Evolutionary conservation across 2,888 invertebrate genomes (phyloP).

Genomic region (Agonopterix arenella): DNA sequence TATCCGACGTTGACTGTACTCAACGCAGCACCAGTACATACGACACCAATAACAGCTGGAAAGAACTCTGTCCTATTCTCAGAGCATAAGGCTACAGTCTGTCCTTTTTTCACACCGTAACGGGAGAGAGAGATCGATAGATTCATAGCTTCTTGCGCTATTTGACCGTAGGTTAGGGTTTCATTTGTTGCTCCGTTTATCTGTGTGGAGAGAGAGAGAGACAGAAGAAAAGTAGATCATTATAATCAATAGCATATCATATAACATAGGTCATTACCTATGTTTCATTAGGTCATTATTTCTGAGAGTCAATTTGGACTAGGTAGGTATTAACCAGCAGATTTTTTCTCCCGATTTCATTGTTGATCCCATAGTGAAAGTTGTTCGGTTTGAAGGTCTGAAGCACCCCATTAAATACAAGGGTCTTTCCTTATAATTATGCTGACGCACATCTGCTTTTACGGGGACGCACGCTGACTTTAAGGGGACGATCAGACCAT

Average conservation of each 20-base stretch:
- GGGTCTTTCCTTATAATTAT: too few relatives aligned
- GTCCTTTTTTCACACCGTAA: constrained; percentile 50
- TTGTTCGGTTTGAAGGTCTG: too few relatives aligned
- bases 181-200: constrained; percentile 48
- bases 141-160: constrained; percentile 46
- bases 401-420: too few relatives aligned
- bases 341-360: too few relatives aligned
- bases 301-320: too few relatives aligned
- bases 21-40: constrained; percentile 38
- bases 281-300: too few relatives aligned
- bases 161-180: constrained; percentile 30
- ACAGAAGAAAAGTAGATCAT: background rate
- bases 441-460: too few relatives aligned
- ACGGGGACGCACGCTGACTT: too few relatives aligned
- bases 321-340: too few relatives aligned
- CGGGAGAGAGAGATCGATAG: constrained; percentile 50
- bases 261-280: too few relatives aligned
- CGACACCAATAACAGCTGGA: constrained; percentile 36
- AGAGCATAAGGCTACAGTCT: constrained; percentile 44
- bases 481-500: too few relatives aligned
- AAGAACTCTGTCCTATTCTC: constrained; percentile 51
- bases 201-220: constrained; percentile 24
- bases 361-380: too few relatives aligned
- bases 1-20: constrained; percentile 42
- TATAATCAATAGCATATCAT: background rate